Evolutionary conservation across 2,888 invertebrate species (phyloP).

Genomic region (Epistrophe grossulariae): DNA sequence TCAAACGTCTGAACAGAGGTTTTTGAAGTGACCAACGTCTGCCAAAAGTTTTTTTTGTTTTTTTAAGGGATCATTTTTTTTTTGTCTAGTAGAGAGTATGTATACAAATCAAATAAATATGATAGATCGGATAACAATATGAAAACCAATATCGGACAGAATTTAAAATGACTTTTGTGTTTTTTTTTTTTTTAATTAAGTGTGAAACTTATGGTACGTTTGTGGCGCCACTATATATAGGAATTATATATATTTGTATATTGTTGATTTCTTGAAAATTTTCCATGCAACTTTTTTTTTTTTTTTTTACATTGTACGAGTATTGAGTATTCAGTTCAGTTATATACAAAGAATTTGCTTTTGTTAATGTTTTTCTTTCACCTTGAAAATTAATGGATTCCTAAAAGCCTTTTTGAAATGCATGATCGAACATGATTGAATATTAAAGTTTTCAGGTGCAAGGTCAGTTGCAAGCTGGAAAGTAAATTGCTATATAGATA

Average conservation of each 20-base stretch:
- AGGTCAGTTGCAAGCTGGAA: neutral
- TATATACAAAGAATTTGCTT: neutral
- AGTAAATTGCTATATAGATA: neutral
- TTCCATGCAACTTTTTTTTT: neutral
- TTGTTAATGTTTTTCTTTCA: neutral
- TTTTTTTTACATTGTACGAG: neutral
- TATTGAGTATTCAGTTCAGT: neutral
- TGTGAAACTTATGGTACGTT: neutral
- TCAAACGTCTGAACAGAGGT: neutral
- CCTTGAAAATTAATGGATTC: slow-evolving; percentile 20
- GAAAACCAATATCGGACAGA: neutral
- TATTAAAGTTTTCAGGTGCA: slow-evolving; percentile 18
- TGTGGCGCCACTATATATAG: neutral
- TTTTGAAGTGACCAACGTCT: neutral
- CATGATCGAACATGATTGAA: slow-evolving; percentile 17
- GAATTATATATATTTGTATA: neutral
- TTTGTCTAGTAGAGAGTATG: neutral
- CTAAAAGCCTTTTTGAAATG: neutral
- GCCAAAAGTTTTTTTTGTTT: neutral
- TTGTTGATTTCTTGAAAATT: slow-evolving; percentile 1
- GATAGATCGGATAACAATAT: slow-evolving; percentile 9
- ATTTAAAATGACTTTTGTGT: neutral
- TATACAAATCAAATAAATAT: neutral
- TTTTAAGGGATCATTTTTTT: neutral
- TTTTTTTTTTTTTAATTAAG: neutral